Evolutionary conservation across 2,797 vertebrate genomes (phyloP).

Genomic region (Pseudochirops cupreus): DNA sequence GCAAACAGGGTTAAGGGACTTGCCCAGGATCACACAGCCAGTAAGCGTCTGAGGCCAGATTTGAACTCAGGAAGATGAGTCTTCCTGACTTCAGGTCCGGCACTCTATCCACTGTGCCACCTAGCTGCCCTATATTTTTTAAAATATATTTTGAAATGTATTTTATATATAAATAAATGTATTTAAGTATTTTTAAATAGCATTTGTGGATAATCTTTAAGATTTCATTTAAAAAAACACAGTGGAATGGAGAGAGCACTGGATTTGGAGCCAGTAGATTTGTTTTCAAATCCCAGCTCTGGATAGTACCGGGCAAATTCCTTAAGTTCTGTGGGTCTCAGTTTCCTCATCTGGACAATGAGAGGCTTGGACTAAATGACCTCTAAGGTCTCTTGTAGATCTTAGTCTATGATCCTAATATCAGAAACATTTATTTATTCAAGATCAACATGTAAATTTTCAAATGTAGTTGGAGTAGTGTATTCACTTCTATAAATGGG

Average conservation of each 20-base stretch:
- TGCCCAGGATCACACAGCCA: background rate
- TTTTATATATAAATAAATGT: background rate
- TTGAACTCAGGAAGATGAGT: background rate
- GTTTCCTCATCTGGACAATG: background rate
- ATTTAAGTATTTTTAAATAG: background rate
- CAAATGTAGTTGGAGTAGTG: conserved; percentile 27
- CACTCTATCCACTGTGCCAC: background rate
- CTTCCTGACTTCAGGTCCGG: background rate
- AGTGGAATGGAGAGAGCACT: background rate
- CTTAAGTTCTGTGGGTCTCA: background rate
- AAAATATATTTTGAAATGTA: background rate
- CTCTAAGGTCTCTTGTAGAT: background rate
- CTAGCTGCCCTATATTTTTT: background rate
- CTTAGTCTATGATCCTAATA: background rate
- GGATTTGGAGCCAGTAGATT: background rate
- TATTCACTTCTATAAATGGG: conserved; percentile 34
- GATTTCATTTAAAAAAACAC: background rate
- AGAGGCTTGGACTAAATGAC: background rate
- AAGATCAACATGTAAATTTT: conserved; percentile 40
- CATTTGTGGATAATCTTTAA: background rate
- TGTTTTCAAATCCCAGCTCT: background rate
- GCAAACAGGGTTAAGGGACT: background rate
- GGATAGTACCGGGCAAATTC: background rate
- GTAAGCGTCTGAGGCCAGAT: background rate
- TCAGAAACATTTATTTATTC: background rate